Conservation (phyloP, 2,113 vertebrate genomes). For the Xiphophorus hellerii region DNA sequence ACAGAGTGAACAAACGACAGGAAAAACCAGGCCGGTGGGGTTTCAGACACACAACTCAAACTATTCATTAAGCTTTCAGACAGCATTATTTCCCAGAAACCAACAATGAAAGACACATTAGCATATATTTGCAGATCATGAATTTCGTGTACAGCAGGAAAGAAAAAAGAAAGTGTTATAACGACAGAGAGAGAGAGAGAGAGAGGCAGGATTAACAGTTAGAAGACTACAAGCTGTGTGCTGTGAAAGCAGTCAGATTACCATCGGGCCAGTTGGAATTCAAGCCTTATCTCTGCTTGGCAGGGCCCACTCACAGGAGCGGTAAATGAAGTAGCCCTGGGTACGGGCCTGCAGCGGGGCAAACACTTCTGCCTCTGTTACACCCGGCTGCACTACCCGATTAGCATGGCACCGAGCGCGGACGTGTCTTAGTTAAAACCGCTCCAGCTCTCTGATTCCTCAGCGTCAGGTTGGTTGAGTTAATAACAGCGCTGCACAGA, state of each 20-base stretch:
- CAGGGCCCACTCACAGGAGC: constrained; percentile 59
- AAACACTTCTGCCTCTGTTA: constrained; percentile 68
- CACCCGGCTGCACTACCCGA: constrained; percentile 59
- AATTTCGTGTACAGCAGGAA: constrained; percentile 10
- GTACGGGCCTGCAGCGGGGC: constrained; percentile 47
- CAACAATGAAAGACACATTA: constrained; percentile 13
- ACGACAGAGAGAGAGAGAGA: too few relatives aligned
- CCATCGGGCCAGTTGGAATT: constrained; percentile 73
- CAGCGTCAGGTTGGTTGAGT: not conserved
- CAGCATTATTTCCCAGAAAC: constrained; percentile 17
- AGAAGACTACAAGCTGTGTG: constrained; percentile 39
- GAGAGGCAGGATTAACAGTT: constrained; percentile 51
- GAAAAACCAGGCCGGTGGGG: not conserved
- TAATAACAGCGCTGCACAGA: not conserved
- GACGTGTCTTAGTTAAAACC: constrained; percentile 36
- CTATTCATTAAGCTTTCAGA: not conserved
- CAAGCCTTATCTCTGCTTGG: constrained; percentile 72
- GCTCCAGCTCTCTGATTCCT: constrained; percentile 25
- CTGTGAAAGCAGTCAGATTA: constrained; percentile 69
- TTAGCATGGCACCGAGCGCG: constrained; percentile 52
- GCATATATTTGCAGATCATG: constrained; percentile 3
- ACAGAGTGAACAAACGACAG: constrained; percentile 17
- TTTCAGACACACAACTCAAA: not conserved
- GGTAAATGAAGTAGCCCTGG: constrained; percentile 52
- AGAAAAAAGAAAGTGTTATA: not conserved